Conservation (phyloP, 2,888 invertebrate species). For the Polylopha cassiicola region DNA sequence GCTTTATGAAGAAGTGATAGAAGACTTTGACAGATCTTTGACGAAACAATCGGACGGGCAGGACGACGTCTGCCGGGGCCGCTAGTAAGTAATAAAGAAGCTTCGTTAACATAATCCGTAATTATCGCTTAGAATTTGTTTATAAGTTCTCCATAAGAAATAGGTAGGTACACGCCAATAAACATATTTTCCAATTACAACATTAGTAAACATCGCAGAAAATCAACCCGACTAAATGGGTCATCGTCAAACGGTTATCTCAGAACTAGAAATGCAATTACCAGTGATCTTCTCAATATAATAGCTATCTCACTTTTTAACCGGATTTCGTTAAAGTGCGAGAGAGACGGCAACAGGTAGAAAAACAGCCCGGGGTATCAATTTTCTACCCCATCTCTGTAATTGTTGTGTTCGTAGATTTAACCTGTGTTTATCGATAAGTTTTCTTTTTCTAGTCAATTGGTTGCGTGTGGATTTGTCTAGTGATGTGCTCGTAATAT, state of each 20-base stretch:
- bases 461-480: slow-evolving; percentile 30
- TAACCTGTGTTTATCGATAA: slow-evolving; percentile 46
- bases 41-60: too few species aligned
- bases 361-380: slow-evolving; percentile 31
- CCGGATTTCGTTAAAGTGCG: slow-evolving; percentile 18
- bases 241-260: slow-evolving; percentile 14
- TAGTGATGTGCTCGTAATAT: slow-evolving; percentile 25
- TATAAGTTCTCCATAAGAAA: too few species aligned
- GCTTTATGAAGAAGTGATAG: too few species aligned
- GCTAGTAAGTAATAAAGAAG: too few species aligned
- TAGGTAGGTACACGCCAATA: too few species aligned
- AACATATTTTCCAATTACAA: too few species aligned
- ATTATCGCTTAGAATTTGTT: too few species aligned
- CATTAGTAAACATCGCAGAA: background rate
- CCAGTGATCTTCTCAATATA: slow-evolving; percentile 41
- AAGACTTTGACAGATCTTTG: too few species aligned
- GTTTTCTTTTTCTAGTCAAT: slow-evolving; percentile 37
- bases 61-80: too few species aligned
- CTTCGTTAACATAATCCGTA: too few species aligned
- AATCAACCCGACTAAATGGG: background rate
- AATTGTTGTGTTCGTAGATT: slow-evolving; percentile 43
- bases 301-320: slow-evolving; percentile 2
- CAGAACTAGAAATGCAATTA: slow-evolving; percentile 34
- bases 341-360: slow-evolving; percentile 39
- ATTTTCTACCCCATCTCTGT: slow-evolving; percentile 47